Evolutionary conservation across 2,797 vertebrate species (phyloP).

Genomic region (Phalanger gymnotis): DNA sequence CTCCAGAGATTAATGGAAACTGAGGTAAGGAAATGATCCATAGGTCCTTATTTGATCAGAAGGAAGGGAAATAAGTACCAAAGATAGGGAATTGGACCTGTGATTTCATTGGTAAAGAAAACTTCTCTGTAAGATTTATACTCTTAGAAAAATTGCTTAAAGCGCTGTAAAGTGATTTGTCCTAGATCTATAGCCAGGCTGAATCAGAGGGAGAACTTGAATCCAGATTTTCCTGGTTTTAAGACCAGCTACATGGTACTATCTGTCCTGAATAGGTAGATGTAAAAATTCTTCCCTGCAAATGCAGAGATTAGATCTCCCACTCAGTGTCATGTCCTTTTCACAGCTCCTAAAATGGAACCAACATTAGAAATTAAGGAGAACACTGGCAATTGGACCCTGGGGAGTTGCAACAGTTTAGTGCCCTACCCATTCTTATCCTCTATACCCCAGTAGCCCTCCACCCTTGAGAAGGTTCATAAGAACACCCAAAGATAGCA

Average conservation of each 20-base stretch:
- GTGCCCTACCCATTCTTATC: not conserved
- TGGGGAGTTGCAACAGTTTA: not conserved
- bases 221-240: not conserved
- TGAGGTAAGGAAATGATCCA: not conserved
- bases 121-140: not conserved
- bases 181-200: not conserved
- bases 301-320: not conserved
- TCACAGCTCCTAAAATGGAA: not conserved
- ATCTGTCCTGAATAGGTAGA: not conserved
- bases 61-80: not conserved
- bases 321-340: not conserved
- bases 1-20: not conserved
- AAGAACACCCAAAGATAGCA: conserved; percentile 22
- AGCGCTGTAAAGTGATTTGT: not conserved
- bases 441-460: not conserved
- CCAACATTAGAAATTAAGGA: not conserved
- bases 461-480: not conserved
- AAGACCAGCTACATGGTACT: not conserved
- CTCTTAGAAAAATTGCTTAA: not conserved
- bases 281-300: not conserved
- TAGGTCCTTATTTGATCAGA: not conserved
- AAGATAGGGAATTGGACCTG: not conserved
- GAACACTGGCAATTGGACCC: not conserved
- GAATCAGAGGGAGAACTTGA: not conserved
- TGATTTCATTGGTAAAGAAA: not conserved